Evolutionary conservation across 2,797 vertebrate species (phyloP), one percentile per base, ranked within the genome.

Genomic region (Clamator glandarius): DNA sequence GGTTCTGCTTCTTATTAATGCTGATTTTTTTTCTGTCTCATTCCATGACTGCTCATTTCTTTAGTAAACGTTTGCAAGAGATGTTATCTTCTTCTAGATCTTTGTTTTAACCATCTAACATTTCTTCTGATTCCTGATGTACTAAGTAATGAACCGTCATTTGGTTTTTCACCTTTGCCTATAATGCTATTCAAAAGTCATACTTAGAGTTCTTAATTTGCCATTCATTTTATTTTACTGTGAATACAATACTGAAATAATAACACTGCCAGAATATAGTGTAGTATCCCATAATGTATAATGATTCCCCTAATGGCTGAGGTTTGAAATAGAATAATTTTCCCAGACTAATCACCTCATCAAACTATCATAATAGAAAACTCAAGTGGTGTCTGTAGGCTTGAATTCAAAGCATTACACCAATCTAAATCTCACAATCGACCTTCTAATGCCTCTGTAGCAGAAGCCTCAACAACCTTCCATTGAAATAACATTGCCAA

Each of bases 311-410:
- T 93, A 78, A 84, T 61, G 50, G 54, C 63, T 85, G 63, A 82
- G 44, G 42, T 64, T 85, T 74, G 55, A 92, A 88, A 77, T 55
- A 19, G 93, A 90, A 66, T 68, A 50, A 46, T 90, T 89, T 92
- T 83, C 83, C 55, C 81, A 87, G 35, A 55, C 51, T 90, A 92
- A 95, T 89, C 50, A 59, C 69, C 75, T 92, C 67, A 92, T 89
- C 73, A 73, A 79, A 92, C 15, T 20, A 35, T 25, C 52, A 42
- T 81, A 85, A 82, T 44, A 42, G 61, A 72, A 87, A 67, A 24
- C 31, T 89, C 57, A 89, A 95, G 84, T 73, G 41, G 79, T 89
- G 70, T 87, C 89, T 63, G 26, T 69, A 84, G 81, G 48, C 74
- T 73, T 64, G 70, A 89, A 72, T 39, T 89, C 55, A 76, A 69